Evolutionary conservation across 2,113 vertebrate genomes (phyloP), one percentile per base, ranked within the genome.

Genomic region (Pseudopodoces humilis): DNA sequence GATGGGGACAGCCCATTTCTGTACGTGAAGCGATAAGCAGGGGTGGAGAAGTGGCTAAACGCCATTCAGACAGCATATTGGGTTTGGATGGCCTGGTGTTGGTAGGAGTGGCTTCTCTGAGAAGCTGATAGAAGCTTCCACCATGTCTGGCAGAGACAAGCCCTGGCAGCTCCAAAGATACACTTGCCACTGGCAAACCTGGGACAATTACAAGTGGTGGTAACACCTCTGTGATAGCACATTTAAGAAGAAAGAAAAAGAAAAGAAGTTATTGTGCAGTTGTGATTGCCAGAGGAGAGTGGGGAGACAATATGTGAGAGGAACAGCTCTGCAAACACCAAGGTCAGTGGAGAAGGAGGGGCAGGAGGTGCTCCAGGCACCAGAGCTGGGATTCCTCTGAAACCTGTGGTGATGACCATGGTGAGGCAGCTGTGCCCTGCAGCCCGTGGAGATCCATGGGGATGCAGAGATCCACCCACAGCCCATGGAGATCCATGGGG

Each of bases 1-100:
- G 31, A 37, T 2, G 10, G 11, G 14, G 17, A 82, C 37, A 56
- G 43, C 15, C 58, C 28, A 28, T 76, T 71, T 89, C 77, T 63
- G 20, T n/a, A 67, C 35, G 4, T 22, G 15, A 84, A 71, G 8
- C 0, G 0, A 39, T 30, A 91, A 39, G 15, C 15, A 10, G 30
- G 12, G 23, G 7, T 30, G 14, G 50, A 44, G 10, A 87, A 19
- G 20, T 49, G 81, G 74, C 9, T 27, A 22, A 67, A 43, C 5
- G n/a, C 30, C 21, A 64, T 7, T 50, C 47, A 71, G 58, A 41
- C 55, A 35, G 5, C 14, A 11, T 43, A 50, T 8, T 77, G n/a
- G 22, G 44, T 33, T 76, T 76, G 35, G 24, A 24, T 2, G 11
- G n/a, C 43, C 11, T 10, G 8, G 15, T 23, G 59, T 47, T 30